These are phyloP conservation scores for Propithecus coquereli DNA, from an alignment of 2,113 vertebrate genomes.

Conservation along the genomic window DNA sequence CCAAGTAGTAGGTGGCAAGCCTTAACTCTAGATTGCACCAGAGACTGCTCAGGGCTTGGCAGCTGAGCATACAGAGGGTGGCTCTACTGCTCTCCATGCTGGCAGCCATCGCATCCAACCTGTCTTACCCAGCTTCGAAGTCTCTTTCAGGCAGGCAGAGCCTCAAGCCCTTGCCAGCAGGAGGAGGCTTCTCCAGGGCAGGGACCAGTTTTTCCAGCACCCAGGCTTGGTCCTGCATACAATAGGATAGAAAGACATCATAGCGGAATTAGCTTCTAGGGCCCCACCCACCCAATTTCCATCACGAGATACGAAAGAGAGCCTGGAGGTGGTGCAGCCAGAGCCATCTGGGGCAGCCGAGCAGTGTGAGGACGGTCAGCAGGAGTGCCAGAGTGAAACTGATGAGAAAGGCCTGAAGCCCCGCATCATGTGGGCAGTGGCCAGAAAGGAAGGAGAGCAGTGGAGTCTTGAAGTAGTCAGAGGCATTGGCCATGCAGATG, in stretches of 20 bases:
- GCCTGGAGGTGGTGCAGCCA: neutral
- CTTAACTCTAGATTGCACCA: slow-evolving; percentile 39
- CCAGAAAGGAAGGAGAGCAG: slow-evolving; percentile 31
- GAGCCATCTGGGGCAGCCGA: neutral
- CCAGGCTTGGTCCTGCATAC: slow-evolving; percentile 27
- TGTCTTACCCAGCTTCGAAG: neutral
- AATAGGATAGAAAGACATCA: slow-evolving; percentile 43
- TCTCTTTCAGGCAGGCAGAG: slow-evolving; percentile 34
- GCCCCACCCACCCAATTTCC: neutral
- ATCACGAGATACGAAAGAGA: neutral
- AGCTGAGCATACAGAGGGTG: slow-evolving; percentile 34
- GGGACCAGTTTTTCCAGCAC: slow-evolving; percentile 43
- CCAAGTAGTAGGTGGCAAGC: neutral
- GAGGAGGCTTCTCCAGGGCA: slow-evolving; percentile 27
- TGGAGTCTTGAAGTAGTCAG: neutral
- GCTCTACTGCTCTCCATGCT: neutral
- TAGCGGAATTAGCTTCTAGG: slow-evolving; percentile 28
- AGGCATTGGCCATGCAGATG: slow-evolving; percentile 13
- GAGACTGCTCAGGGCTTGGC: neutral
- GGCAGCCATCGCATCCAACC: neutral
- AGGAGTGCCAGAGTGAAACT: slow-evolving; percentile 3
- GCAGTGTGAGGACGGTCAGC: neutral
- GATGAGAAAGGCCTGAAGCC: slow-evolving; percentile 3
- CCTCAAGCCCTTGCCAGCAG: neutral
- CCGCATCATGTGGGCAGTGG: neutral